Base-by-base conservation (phyloP, 2,888 invertebrate genomes). In the Drosophila kambysellisi region DNA sequence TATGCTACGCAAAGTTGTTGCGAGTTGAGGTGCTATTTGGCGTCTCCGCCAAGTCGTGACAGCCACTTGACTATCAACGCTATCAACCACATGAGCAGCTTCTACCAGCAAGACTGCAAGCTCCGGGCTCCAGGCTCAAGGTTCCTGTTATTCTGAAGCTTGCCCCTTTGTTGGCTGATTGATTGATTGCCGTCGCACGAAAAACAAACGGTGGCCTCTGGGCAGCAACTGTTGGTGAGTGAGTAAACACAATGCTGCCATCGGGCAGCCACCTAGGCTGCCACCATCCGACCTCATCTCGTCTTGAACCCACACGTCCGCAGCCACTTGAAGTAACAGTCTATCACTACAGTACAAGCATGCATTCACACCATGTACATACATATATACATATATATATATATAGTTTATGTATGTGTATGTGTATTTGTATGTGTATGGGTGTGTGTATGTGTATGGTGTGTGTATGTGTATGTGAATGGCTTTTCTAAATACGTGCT, bases 321-420 rank as follows among this genome's bases (percentile, higher is more conserved):
- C 57, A 57, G 57, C 32, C 57, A 57, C 57, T 57, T 43, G 15
- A 15, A 57, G 30, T 57, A 32, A 57, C 41, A 57, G 57, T 57
- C 57, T 32, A 43, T 57, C 32, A 43, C 41, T 57, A 43, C 57
- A 32, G 57, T 57, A 43, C 57, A 32, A 57, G 30, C 80, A 76
- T 76, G 64, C 70, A 68, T 68, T 67, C 73, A 71, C 66, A 51
- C 59, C 39, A 32, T 41, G 7, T 17, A 46, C 5, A 46, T 12
- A 46, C 3, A 30, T 30, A n/a, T 11, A 30, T 1, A 29, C 12
- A 20, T 11, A 20, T 9, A 29, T 20, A 20, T 20, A 20, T 9
- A 46, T 46, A 17, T 39, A 39, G 39, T n/a, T 41, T 12, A 12
- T 12, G 30, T 11, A 17, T 9, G 11, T 29, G 17, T 30, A 9